Base-by-base conservation (phyloP, 1,140 invertebrate genomes). In the Rhopalosiphum padi region DNA sequence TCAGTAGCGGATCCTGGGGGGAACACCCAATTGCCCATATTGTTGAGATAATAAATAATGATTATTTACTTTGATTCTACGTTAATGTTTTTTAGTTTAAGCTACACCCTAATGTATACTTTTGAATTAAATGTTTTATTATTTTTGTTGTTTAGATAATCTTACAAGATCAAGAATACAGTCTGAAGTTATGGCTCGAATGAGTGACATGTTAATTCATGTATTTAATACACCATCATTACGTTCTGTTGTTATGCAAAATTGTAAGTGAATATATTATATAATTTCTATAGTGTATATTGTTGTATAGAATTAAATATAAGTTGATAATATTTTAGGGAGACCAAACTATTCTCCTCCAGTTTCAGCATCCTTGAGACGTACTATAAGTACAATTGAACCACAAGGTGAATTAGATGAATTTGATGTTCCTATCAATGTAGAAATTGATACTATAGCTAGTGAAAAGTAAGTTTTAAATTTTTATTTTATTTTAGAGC, bases 201-300 rank as follows among this genome's bases (percentile, higher is more conserved):
- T 85, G 82, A 93, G 1, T 85, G 82, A 41, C 6, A 60, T 85
- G 48, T 21, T 93, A 30, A n/a, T 93, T 85, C 37, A 93, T 55
- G 35, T 93, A 4, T 41, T 93, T 30, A 93, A 93, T 21, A 43
- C 91, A 53, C 82, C 91, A 53, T 25, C 82, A 85, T n/a, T 93
- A 21, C 15, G 15, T 85, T 43, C 82, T 85, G 25, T 11, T 18
- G 1, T 83, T 41, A n/a, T 55, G 51, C 91, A 86, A 55, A 30
- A 93, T 37, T 86, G 91, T 93, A 7, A 92, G 77, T 35, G 43
- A 91, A 51, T 37, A 37, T 25, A 48, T 35, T 15, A 90, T 77
- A 18, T n/a, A 77, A 77, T 7, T 22, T 22, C 9, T 23, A 77
- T 91, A 35, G 37, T 43, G n/a, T 68, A 68, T 68, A 9, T 87